Base-by-base conservation (phyloP, 2,888 invertebrate genomes). In the Onthophagus sagittarius region DNA sequence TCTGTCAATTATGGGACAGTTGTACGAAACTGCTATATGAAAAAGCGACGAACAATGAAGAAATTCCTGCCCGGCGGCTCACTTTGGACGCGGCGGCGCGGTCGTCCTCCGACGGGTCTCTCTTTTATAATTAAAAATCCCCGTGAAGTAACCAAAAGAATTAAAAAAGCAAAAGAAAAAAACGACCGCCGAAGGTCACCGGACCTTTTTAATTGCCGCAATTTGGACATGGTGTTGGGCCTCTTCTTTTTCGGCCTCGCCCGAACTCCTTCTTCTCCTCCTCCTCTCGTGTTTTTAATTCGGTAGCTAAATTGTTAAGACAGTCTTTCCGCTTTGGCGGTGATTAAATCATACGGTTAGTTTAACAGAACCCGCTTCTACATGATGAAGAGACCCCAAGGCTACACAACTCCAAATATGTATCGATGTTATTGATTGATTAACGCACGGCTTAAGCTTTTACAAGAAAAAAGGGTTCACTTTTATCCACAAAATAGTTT, bases 341-440 rank as follows among this genome's bases (percentile, higher is more conserved):
- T 84, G 84, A 85, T 85, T 82, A 83, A 83, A 85, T 85, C 85
- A 85, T 84, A 80, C 84, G 85, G 85, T 85, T 85, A 85, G 85
- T 85, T 85, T 84, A 81, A 81, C 85, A 83, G 81, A 82, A 79
- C 81, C 81, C 80, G 81, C 82, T 82, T 78, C 81, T 80, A 79
- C 79, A 82, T 78, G 67, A 76, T 73, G 78, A 80, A 81, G 79
- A 80, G 82, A 6, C 67, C 84, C 82, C 80, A 80, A 78, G 82
- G 84, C 82, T 78, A 75, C 72, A 72, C 77, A 75, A 75, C 75
- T 76, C 77, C 73, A 75, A 70, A 75, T 71, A 76, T 76, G 71
- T 83, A 84, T 84, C 82, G 82, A 81, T 82, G 80, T 83, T 85
- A 85, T 85, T 84, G 85, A 85, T 85, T 85, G 85, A 85, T 85